Base-by-base conservation (phyloP, 2,797 vertebrate genomes). In the Pangasius sanitwongsei region DNA sequence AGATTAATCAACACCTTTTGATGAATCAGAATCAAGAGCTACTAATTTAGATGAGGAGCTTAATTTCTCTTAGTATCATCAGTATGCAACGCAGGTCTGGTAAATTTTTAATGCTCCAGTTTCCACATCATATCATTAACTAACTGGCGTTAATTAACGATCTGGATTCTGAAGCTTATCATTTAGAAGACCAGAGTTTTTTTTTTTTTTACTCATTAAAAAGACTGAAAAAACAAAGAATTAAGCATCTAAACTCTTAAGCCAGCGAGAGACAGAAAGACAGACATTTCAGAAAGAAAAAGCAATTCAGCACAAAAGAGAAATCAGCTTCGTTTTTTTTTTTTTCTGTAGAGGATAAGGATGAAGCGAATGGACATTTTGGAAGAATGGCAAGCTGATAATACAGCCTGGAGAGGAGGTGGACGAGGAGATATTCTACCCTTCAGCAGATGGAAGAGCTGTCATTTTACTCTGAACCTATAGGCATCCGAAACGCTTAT, bases 101-200 rank as follows among this genome's bases (percentile, higher is more conserved):
- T 15, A 28, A 20, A 59, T 61, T 61, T 15, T 44, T 44, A 44
- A 25, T 41, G 31, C 34, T 59, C 31, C 55, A 41, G 9, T 82
- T 61, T 82, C 80, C 20, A 23, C 55, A 59, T 82, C 55, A 41
- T 61, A 37, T 82, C 34, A 82, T 82, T 82, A 59, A 61, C 57
- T 41, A 61, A 61, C 55, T 15, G 55, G 0, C 11, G 23, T 34
- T 82, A 37, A 59, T 37, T 59, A 59, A 41, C 37, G 78, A 59
- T 80, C 53, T 9, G 31, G 28, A 31, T 59, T 55, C 6, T 57
- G 50, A 11, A 80, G 16, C n/a, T 55, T 18, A 34, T 31, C 74
- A n/a, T 15, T 77, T 53, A 77, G 12, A 50, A 77, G 15, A 55
- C 3, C 15, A 11, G 5, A 8, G 1, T 4, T 4, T 15, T n/a